These are phyloP conservation scores for Clamator glandarius DNA, from an alignment of 2,797 vertebrate genomes.

Conservation along the genomic window DNA sequence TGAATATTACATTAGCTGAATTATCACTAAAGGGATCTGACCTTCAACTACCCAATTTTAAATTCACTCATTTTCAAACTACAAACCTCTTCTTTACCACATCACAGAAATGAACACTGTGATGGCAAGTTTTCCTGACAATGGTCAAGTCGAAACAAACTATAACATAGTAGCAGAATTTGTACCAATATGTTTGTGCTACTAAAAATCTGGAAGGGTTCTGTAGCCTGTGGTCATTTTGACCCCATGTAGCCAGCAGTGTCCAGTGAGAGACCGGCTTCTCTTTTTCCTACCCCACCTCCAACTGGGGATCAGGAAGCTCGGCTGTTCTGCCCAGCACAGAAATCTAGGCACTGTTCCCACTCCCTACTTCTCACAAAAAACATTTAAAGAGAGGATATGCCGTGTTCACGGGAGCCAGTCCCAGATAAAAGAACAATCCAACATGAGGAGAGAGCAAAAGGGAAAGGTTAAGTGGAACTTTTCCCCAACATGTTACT, in stretches of 20 bases:
- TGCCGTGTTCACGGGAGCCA: rapidly evolving
- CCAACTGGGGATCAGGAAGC: not conserved
- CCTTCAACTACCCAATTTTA: constrained; percentile 76
- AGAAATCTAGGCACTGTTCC: not conserved
- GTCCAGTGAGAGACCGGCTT: not conserved
- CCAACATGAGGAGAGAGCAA: not conserved
- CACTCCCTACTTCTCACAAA: not conserved
- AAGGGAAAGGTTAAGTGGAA: not conserved
- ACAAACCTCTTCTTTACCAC: constrained; percentile 64
- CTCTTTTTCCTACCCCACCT: not conserved
- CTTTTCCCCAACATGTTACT: not conserved
- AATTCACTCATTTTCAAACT: constrained; percentile 74
- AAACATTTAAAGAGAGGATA: rapidly evolving
- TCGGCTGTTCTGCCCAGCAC: not conserved
- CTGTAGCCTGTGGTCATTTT: not conserved
- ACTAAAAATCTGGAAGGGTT: not conserved
- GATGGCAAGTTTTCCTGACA: constrained; percentile 66
- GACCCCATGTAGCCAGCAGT: not conserved
- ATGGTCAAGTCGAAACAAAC: constrained; percentile 67
- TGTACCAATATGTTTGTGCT: not conserved
- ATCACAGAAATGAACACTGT: constrained; percentile 54
- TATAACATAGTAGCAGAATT: constrained; percentile 52
- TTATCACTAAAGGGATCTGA: constrained; percentile 75
- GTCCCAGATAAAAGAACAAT: not conserved
- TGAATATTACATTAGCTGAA: constrained; percentile 81